Evolutionary conservation across 1,140 invertebrate genomes (phyloP), one percentile per base, ranked within the genome.

Genomic region (Atta colombica): DNA sequence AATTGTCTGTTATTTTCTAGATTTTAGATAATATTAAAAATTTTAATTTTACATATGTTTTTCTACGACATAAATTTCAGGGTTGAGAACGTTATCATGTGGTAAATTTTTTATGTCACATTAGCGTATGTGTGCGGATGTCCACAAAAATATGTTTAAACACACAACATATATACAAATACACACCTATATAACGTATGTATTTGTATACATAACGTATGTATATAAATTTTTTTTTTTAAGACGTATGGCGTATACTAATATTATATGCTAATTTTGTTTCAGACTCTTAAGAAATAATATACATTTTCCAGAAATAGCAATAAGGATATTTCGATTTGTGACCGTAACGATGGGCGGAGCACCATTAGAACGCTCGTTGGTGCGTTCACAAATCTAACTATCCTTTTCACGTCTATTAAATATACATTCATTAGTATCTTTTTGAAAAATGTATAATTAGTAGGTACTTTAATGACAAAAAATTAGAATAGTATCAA

Each of bases 301-400:
- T 18, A 60, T 18, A 0, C 5, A 25, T 39, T 80, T 21, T 61
- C 14, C 28, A n/a, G 12, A 49, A 49, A 31, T 77, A 12, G 25
- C 25, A 65, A n/a, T 12, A 63, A 72, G 61, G 89, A 84, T 86
- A 87, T 94, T 94, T 94, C 91, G 88, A 87, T 94, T 95, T 95
- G 94, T 95, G 94, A 95, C 94, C 93, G 93, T 93, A 95, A 94
- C 91, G 94, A 94, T 93, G 93, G 92, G 94, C 91, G 93, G 89
- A 84, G 77, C 53, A 65, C 58, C 8, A 45, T 71, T 80, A 66
- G 77, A 72, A 78, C 91, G 92, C 94, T 93, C 93, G 87, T 94
- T 93, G 91, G 89, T 94, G 92, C 88, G 93, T 92, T 95, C 93
- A 81, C 94, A 93, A 91, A 90, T 93, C 88, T 90, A 94, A 93